Evolutionary conservation across 2,797 vertebrate species (phyloP).

Genomic region (Parauchenoglanis punctatus): DNA sequence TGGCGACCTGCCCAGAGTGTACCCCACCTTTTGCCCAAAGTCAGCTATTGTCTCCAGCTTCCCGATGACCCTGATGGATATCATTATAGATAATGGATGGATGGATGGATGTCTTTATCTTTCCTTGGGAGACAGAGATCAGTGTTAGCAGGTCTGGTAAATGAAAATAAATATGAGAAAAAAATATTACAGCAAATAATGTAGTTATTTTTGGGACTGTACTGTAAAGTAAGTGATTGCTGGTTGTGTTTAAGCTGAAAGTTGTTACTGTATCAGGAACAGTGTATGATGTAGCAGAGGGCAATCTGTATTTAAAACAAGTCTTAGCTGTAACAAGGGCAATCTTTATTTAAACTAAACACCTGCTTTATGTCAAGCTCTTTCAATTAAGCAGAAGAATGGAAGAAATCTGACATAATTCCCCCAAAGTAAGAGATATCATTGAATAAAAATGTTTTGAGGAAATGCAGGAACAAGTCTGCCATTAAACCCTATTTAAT

Average conservation of each 20-base stretch:
- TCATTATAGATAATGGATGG: no score
- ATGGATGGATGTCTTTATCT: not conserved
- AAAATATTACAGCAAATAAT: not conserved
- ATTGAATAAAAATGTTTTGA: constrained; percentile 68
- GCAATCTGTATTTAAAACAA: constrained; percentile 3
- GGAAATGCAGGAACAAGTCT: constrained; percentile 62
- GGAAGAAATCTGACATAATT: constrained; percentile 66
- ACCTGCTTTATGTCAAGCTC: constrained; percentile 55
- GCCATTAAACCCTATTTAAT: constrained; percentile 74
- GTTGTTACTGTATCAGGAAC: constrained; percentile 26
- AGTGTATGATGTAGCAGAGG: not conserved
- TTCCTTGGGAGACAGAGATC: not conserved
- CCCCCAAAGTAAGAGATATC: constrained; percentile 70
- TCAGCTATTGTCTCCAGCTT: no score
- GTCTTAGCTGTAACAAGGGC: constrained; percentile 21
- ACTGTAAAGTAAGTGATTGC: constrained; percentile 16
- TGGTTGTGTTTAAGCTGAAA: constrained; percentile 28
- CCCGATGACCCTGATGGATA: no score
- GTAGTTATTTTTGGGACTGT: not conserved
- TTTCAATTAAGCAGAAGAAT: constrained; percentile 54
- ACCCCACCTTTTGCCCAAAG: no score
- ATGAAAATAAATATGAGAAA: not conserved
- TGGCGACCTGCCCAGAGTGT: no score
- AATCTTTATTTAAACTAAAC: constrained; percentile 62
- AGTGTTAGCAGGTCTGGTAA: constrained; percentile 1